Base-by-base conservation (phyloP, 64 coral and sea anemone species). In the Orbicella faveolata region DNA sequence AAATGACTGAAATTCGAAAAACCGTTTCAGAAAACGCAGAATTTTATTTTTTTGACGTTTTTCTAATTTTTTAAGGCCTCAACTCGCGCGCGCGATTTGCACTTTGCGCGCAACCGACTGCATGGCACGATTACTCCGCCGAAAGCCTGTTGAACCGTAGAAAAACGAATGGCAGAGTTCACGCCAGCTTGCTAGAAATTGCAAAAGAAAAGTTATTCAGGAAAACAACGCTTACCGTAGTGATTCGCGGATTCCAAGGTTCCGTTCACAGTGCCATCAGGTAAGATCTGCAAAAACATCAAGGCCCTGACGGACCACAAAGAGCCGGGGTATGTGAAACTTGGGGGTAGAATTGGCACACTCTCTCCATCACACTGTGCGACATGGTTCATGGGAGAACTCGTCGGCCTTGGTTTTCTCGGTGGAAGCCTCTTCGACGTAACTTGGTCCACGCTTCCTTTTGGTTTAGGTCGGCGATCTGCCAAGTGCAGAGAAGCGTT, bases 251-350 rank as follows among this genome's bases (percentile, higher is more conserved):
- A 52, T 12, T n/a, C 5, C 3, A 72, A 30, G 52, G 82, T 85
- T 9, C 82, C 82, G 36, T 85, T 85, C 0, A 85, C 66, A 5
- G 44, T 85, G 82, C 82, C 82, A 26, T 73, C 65, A 1, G 82
- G 82, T 17, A 85, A 16, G 13, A 85, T 85, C 82, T 85, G 82
- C 82, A 85, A 18, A 73, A 72, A 53, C 82, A 85, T 85, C 65
- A 33, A 41, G 0, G 82, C 82, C 0, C 82, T 64, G 20, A 68
- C n/a, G 48, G 82, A 85, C 19, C 21, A 85, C 39, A 85, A 52
- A 21, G 39, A 85, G 0, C 37, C 4, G 1, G 64, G 63, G 4
- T 11, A 20, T 4, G 34, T 51, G 4, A 51, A 52, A 16, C 64
- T 72, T 0, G 82, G 82, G 23, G 82, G 36, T 3, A 85, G 20